These are phyloP conservation scores for Garrulus glandarius DNA, from an alignment of 2,797 vertebrate genomes.

Conservation along the genomic window DNA sequence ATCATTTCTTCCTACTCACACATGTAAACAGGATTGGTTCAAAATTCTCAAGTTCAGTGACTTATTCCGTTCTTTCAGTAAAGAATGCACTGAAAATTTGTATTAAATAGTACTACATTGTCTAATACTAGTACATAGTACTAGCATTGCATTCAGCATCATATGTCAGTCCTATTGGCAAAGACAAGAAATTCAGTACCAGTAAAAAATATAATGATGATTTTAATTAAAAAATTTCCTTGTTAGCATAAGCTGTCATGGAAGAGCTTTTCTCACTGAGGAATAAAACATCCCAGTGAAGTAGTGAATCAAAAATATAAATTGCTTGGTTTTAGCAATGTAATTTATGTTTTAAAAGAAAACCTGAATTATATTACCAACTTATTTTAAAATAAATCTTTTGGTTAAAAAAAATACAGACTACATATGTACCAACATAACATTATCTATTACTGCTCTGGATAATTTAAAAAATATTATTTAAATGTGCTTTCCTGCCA, in stretches of 20 bases:
- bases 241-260: neutral
- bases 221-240: constrained; percentile 72
- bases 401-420: neutral
- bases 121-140: too few species aligned
- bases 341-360: neutral
- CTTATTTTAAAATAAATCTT: neutral
- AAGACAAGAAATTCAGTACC: constrained; percentile 70
- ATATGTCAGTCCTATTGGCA: constrained; percentile 35
- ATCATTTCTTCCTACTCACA: constrained; percentile 75
- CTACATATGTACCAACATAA: neutral
- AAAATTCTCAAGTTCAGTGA: constrained; percentile 21
- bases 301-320: neutral
- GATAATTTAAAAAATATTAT: neutral
- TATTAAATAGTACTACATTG: neutral
- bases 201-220: constrained; percentile 23
- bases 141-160: neutral
- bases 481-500: neutral
- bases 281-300: neutral
- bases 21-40: constrained; percentile 65
- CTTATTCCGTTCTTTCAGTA: neutral
- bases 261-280: neutral
- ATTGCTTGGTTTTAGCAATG: neutral
- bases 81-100: neutral
- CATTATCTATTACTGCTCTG: neutral
- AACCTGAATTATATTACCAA: neutral